A percentile compares a stretch with the other conserved stretches of the same genome.
These are phyloP conservation scores for Diaprepes abbreviatus DNA, from an alignment of 2,888 invertebrate species.

Conservation along the genomic window DNA sequence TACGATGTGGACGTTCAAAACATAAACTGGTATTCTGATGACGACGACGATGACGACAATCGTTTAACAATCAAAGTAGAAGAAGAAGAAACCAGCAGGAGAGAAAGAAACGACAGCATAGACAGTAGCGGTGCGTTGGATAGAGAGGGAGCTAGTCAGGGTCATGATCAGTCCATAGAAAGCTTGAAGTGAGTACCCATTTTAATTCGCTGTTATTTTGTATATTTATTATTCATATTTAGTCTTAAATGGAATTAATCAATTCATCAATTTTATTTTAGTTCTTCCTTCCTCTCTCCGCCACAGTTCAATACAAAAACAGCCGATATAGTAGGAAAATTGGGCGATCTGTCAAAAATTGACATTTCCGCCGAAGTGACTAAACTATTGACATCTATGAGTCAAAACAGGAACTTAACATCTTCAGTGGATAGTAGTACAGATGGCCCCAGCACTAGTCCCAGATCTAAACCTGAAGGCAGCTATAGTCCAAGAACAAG, in stretches of 20 bases:
- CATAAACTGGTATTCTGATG: constrained; percentile 85
- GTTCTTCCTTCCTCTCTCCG: constrained; percentile 53
- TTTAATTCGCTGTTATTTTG: too few species aligned
- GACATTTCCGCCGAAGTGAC: constrained; percentile 82
- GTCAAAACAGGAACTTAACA: constrained; percentile 49
- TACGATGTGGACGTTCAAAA: constrained; percentile 58
- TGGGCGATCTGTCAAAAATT: constrained; percentile 80
- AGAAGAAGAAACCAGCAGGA: constrained; percentile 57
- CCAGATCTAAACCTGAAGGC: constrained; percentile 21
- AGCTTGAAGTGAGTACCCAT: constrained; percentile 21
- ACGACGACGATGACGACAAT: constrained; percentile 78
- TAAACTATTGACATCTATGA: constrained; percentile 75
- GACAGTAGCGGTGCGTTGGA: constrained; percentile 8
- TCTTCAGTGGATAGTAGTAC: background rate
- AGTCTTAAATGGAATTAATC: too few species aligned
- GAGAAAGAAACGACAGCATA: constrained; percentile 40
- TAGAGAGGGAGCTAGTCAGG: constrained; percentile 10
- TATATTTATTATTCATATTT: too few species aligned
- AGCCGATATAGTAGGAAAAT: constrained; percentile 73
- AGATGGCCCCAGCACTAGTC: background rate
- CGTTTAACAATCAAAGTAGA: constrained; percentile 66
- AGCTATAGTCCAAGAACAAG: constrained; percentile 25
- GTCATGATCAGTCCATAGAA: background rate
- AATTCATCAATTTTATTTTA: constrained; percentile 12
- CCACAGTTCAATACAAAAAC: constrained; percentile 65